Evolutionary conservation across 2,888 invertebrate genomes (phyloP).

Genomic region (Eustalomyia histrio): DNA sequence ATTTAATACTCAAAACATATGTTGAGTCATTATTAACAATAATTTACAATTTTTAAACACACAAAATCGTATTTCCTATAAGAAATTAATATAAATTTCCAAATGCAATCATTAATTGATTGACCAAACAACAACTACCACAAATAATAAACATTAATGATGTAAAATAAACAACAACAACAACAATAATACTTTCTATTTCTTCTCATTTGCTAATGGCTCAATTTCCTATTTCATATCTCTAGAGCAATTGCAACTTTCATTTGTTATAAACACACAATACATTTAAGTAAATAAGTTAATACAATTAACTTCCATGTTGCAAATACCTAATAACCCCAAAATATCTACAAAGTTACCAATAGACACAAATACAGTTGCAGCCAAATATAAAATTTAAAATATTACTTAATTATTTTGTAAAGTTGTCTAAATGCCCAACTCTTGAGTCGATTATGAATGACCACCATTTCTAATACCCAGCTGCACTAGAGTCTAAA

Average conservation of each 20-base stretch:
- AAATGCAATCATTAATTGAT: slow-evolving; percentile 18
- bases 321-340: not conserved
- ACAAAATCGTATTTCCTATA: slow-evolving; percentile 11
- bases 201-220: slow-evolving; percentile 19
- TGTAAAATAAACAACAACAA: not conserved
- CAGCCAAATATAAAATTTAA: not conserved
- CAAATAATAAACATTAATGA: slow-evolving; percentile 9
- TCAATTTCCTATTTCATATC: slow-evolving; percentile 27
- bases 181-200: slow-evolving; percentile 22
- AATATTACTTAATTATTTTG: slow-evolving; percentile 32
- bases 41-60: not conserved
- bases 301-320: not conserved
- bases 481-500: slow-evolving; percentile 26
- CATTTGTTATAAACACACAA: not conserved
- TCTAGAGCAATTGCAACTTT: not conserved
- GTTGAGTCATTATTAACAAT: not conserved
- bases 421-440: slow-evolving; percentile 21
- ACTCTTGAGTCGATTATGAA: slow-evolving; percentile 27
- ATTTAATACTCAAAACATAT: not conserved
- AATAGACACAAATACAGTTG: not conserved
- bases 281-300: not conserved
- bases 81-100: slow-evolving; percentile 2
- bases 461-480: slow-evolving; percentile 19
- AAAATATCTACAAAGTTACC: not conserved
- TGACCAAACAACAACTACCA: slow-evolving; percentile 7